Conservation (phyloP, 2,888 invertebrate species). For the Brachyopa scutellaris region DNA sequence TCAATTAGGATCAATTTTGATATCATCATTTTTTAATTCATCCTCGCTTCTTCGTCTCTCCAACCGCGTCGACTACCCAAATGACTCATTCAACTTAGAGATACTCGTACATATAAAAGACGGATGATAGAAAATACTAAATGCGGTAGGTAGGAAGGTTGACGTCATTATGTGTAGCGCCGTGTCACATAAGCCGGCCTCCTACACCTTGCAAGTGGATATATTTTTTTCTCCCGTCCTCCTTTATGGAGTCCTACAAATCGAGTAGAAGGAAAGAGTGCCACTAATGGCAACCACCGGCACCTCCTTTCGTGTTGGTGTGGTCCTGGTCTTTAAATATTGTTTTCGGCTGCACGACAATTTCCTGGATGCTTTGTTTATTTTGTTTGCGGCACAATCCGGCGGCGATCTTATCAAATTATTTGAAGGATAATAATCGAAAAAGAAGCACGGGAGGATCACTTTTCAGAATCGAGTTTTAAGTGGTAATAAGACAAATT, state of each 20-base stretch:
- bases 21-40: conserved; percentile 64
- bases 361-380: conserved; percentile 64
- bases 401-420: conserved; percentile 66
- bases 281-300: conserved; percentile 66
- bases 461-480: conserved; percentile 67
- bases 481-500: conserved; percentile 73
- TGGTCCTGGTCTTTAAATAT: conserved; percentile 57
- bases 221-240: conserved; percentile 5
- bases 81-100: conserved; percentile 68
- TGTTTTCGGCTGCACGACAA: conserved; percentile 68
- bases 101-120: neutral
- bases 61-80: conserved; percentile 25
- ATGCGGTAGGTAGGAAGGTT: conserved; percentile 70
- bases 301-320: conserved; percentile 62
- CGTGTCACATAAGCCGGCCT: conserved; percentile 73
- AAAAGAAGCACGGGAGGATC: conserved; percentile 48
- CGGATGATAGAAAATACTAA: conserved; percentile 60
- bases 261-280: conserved; percentile 58
- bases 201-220: conserved; percentile 70
- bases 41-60: conserved; percentile 48
- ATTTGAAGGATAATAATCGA: conserved; percentile 66
- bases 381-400: conserved; percentile 29
- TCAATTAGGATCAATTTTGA: conserved; percentile 72
- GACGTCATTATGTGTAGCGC: conserved; percentile 67
- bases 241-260: conserved; percentile 43